phyloP scores from a whole-genome alignment of 2,888 invertebrate species.

The Chaitophorus viminalis region DNA sequence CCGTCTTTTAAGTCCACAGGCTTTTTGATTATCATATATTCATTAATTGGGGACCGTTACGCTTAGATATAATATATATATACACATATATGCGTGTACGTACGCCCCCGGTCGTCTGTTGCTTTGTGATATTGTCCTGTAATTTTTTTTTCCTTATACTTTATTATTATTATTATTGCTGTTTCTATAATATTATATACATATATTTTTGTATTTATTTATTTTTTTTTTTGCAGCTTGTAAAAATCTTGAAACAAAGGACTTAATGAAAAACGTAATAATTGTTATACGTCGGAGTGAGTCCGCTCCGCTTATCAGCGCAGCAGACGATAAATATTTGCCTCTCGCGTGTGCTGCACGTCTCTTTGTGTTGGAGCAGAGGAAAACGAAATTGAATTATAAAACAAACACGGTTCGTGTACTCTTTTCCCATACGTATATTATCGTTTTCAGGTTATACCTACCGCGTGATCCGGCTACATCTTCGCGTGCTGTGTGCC shows the following conservation, averaged over 20 bases:
- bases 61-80: not conserved
- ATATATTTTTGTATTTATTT: too few species aligned
- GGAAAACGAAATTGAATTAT: constrained; percentile 31
- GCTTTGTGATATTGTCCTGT: constrained; percentile 53
- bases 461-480: not conserved
- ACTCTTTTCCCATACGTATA: not conserved
- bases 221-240: not conserved
- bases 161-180: constrained; percentile 41
- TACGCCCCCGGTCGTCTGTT: not conserved
- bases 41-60: constrained; percentile 51
- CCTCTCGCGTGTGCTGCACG: not conserved
- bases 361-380: constrained; percentile 14
- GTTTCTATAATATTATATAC: constrained; percentile 5
- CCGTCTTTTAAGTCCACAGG: constrained; percentile 41
- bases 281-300: constrained; percentile 41
- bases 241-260: constrained; percentile 54
- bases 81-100: not conserved
- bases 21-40: constrained; percentile 56
- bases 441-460: not conserved
- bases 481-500: not conserved
- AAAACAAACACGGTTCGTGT: not conserved
- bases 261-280: constrained; percentile 56
- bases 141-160: constrained; percentile 34
- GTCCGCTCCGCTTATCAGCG: constrained; percentile 10
- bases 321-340: constrained; percentile 53